phyloP scores from a whole-genome alignment of 2,113 vertebrate genomes.

The Propithecus coquereli region DNA sequence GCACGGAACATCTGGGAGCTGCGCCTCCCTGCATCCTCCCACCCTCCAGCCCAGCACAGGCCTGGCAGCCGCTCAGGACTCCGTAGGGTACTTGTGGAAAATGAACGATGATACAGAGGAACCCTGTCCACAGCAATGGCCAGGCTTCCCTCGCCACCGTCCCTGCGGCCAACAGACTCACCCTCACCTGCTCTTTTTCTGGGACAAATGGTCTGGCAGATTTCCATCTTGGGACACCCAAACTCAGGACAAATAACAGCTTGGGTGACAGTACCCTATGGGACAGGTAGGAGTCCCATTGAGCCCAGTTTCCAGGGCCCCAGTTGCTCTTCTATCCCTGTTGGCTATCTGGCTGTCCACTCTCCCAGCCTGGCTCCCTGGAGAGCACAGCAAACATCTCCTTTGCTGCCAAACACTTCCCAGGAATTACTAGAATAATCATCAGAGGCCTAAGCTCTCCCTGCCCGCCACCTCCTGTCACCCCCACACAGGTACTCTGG shows the following conservation, averaged over 20 bases:
- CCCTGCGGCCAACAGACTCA: background rate
- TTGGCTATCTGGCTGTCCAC: background rate
- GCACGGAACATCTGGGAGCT: background rate
- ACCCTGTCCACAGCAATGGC: background rate
- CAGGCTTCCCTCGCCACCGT: background rate
- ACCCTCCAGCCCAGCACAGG: fast-evolving
- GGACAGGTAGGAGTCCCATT: background rate
- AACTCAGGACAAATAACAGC: background rate
- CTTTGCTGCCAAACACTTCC: background rate
- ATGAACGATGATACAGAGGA: background rate
- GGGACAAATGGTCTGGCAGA: background rate
- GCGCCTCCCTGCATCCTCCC: background rate
- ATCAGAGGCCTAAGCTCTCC: background rate
- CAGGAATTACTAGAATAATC: background rate
- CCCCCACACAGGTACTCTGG: background rate
- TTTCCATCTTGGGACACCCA: background rate
- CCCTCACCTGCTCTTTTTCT: background rate
- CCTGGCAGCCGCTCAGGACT: background rate
- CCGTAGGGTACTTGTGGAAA: fast-evolving
- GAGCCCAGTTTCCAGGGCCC: background rate
- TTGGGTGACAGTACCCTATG: background rate
- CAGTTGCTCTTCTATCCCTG: background rate
- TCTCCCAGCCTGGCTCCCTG: background rate
- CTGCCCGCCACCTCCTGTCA: too few species aligned
- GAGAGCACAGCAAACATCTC: background rate